Evolutionary conservation across 35 echinoderm and acorn worm species (phyloP).

Genomic region (Apostichopus parvimensis): DNA sequence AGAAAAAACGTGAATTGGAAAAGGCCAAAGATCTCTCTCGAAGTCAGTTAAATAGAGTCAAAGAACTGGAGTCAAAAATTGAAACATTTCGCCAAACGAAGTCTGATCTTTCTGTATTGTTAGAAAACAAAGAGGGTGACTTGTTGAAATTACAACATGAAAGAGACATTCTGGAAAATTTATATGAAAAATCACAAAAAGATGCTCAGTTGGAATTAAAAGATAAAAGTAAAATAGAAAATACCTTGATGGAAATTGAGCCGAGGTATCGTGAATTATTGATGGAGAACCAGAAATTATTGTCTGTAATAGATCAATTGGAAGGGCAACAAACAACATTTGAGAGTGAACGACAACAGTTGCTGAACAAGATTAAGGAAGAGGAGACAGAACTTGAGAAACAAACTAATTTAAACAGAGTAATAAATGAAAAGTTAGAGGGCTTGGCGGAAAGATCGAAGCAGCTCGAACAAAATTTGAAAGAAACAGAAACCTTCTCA

Average conservation of each 20-base stretch:
- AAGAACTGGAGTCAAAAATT: background rate
- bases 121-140: background rate
- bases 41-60: background rate
- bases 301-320: background rate
- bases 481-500: background rate
- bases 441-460: background rate
- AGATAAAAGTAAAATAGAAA: background rate
- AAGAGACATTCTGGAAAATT: conserved; percentile 19
- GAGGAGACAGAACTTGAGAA: background rate
- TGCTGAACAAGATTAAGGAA: background rate
- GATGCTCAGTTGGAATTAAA: background rate
- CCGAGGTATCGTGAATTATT: conserved; percentile 21
- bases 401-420: background rate
- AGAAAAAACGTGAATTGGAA: background rate
- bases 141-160: conserved; percentile 31
- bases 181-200: conserved; percentile 25
- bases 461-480: background rate
- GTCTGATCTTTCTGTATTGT: background rate
- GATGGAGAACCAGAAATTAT: conserved; percentile 23
- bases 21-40: background rate
- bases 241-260: conserved; percentile 7
- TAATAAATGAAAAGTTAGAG: background rate
- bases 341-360: background rate
- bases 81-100: background rate
- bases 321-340: background rate